phyloP scores from a whole-genome alignment of 2,113 vertebrate species.

The Lonchura striata region DNA sequence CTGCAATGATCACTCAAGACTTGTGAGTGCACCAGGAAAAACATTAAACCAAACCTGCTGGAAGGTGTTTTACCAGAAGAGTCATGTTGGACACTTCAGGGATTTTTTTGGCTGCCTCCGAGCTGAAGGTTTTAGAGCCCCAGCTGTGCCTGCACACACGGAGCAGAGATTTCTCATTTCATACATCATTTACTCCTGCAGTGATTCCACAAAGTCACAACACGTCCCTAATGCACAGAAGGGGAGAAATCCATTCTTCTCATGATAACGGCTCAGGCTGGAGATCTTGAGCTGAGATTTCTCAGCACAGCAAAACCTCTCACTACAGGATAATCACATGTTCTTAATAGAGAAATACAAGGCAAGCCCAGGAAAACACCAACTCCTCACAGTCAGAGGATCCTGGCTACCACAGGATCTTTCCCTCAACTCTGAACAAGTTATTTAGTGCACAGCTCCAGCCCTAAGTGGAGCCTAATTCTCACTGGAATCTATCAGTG shows the following conservation, averaged over 20 bases:
- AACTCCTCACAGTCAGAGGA: neutral
- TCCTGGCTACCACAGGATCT: neutral
- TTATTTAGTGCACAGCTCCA: neutral
- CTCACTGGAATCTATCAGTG: neutral
- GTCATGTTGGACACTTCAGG: neutral
- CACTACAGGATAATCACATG: neutral
- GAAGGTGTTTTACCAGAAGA: neutral
- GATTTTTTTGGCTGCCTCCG: neutral
- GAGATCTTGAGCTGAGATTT: neutral
- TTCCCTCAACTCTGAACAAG: neutral
- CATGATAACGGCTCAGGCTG: neutral
- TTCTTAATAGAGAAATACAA: neutral
- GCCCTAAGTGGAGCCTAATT: neutral
- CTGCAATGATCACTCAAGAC: neutral
- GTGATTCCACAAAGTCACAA: slow-evolving; percentile 65
- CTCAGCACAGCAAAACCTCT: neutral
- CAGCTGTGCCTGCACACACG: neutral
- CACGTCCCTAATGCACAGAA: slow-evolving; percentile 35
- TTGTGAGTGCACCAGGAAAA: neutral
- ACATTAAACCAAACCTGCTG: neutral
- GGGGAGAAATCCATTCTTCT: slow-evolving; percentile 24
- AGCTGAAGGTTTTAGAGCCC: neutral
- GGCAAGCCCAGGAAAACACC: neutral
- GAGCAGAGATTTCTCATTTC: slow-evolving; percentile 75
- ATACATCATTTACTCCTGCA: slow-evolving; percentile 74